These are phyloP conservation scores for Panulirus ornatus DNA, from an alignment of 1,140 invertebrate species.

Conservation along the genomic window DNA sequence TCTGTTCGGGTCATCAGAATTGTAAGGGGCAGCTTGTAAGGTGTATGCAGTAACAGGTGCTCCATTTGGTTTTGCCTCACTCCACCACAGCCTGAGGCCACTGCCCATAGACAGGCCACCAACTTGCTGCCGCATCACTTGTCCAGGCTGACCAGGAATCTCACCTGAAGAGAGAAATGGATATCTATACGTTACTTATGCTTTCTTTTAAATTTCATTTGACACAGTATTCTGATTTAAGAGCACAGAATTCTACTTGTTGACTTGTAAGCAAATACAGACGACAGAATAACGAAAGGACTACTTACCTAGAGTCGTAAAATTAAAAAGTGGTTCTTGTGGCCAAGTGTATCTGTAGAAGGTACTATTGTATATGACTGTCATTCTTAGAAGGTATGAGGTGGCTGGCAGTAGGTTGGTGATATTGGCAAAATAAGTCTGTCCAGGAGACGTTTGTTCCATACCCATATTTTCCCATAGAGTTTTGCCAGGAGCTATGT, in stretches of 20 bases:
- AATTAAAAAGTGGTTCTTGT: slow-evolving; percentile 59
- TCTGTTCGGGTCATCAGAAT: slow-evolving; percentile 71
- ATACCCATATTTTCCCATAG: slow-evolving; percentile 76
- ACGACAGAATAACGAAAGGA: background rate
- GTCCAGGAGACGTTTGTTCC: slow-evolving; percentile 79
- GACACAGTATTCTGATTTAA: background rate
- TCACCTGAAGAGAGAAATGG: slow-evolving; percentile 25
- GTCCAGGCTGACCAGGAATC: slow-evolving; percentile 48
- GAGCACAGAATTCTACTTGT: too few species aligned
- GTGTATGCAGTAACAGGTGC: slow-evolving; percentile 63
- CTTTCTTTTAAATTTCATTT: background rate
- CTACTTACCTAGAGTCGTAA: slow-evolving; percentile 66
- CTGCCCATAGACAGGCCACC: slow-evolving; percentile 9
- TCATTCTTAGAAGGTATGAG: slow-evolving; percentile 53
- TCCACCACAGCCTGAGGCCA: slow-evolving; percentile 66
- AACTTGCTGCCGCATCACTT: slow-evolving; percentile 75
- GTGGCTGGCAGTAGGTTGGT: slow-evolving; percentile 64
- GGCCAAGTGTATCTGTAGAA: slow-evolving; percentile 65
- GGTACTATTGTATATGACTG: slow-evolving; percentile 61
- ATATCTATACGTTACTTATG: background rate
- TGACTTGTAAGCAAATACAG: background rate
- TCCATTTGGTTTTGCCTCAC: slow-evolving; percentile 69
- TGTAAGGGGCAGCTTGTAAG: slow-evolving; percentile 50
- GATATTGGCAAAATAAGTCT: slow-evolving; percentile 62
- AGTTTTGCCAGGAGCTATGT: slow-evolving; percentile 30